phyloP scores from a whole-genome alignment of 2,113 vertebrate genomes.

The Pterophyllum scalare region DNA sequence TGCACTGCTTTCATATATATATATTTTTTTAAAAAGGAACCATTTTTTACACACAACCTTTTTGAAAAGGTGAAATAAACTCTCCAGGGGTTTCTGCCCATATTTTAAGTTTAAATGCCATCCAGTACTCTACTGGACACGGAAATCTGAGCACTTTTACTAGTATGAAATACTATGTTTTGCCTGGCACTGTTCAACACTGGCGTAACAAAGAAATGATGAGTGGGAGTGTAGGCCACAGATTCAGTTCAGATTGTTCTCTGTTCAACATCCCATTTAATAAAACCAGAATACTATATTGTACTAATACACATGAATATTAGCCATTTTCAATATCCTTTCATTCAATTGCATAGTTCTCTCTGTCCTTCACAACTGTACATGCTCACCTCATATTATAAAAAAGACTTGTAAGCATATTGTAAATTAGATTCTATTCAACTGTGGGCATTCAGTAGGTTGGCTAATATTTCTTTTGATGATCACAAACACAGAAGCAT shows the following conservation, averaged over 20 bases:
- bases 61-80: neutral
- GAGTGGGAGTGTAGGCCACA: slow-evolving; percentile 11
- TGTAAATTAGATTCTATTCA: slow-evolving; percentile 80
- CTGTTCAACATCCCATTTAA: slow-evolving; percentile 13
- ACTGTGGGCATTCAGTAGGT: slow-evolving; percentile 66
- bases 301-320: slow-evolving; percentile 44
- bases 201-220: slow-evolving; percentile 20
- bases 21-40: too few species aligned
- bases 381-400: slow-evolving; percentile 48
- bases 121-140: neutral
- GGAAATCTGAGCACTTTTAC: neutral
- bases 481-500: slow-evolving; percentile 79
- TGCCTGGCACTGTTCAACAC: neutral
- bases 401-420: slow-evolving; percentile 73
- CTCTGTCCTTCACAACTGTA: slow-evolving; percentile 22
- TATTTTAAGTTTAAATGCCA: neutral
- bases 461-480: slow-evolving; percentile 82
- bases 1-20: neutral
- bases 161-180: neutral
- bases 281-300: slow-evolving; percentile 32
- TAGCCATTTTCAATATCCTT: slow-evolving; percentile 52
- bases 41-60: too few species aligned
- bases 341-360: slow-evolving; percentile 29
- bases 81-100: neutral
- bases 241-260: slow-evolving; percentile 24